Evolutionary conservation across 2,113 vertebrate species (phyloP), one percentile per base, ranked within the genome.

Genomic region (Beaufortia kweichowensis): DNA sequence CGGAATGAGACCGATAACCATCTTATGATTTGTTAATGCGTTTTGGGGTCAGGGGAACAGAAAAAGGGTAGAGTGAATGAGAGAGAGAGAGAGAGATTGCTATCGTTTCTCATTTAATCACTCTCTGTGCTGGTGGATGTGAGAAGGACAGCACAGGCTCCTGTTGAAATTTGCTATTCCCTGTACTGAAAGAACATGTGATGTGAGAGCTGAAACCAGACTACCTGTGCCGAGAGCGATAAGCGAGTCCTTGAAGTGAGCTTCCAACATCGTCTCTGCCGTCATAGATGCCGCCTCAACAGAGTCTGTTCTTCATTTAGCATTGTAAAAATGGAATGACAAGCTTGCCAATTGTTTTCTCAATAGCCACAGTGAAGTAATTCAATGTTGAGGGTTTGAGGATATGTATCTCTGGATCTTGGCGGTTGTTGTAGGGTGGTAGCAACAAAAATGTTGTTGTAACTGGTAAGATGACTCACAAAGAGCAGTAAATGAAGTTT

Each of bases 211-310:
- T 48, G 46, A 46, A 48, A 19, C n/a, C n/a, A 69, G 56, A 63
- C 67, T 62, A 77, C 78, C 80, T 80, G 77, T 80, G 77, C 48
- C 24, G 62, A 17, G 67, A 43, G 43, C 24, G 77, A 83, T 83
- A 80, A 83, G 81, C 17, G 28, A 77, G 81, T 77, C 81, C 81
- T 82, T 79, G 73, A 76, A 76, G 50, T 76, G 31, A 82, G 73
- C 66, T 21, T 31, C 31, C 60, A 76, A 26, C 39, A 48, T 41
- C n/a, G 29, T 48, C 61, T 46, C 10, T 24, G n/a, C 17, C n/a
- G n/a, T 41, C 26, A 41, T 53, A 55, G 33, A 19, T 19, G 26
- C 17, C 19, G 14, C 3, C 9, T 15, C 48, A 59, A 28, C 24
- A 66, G 26, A 29, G 28, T 19, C 55, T 14, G 21, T 35, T 70